Evolutionary conservation across 2,113 vertebrate species (phyloP), one percentile per base, ranked within the genome.

Genomic region (Puntigrus tetrazona): DNA sequence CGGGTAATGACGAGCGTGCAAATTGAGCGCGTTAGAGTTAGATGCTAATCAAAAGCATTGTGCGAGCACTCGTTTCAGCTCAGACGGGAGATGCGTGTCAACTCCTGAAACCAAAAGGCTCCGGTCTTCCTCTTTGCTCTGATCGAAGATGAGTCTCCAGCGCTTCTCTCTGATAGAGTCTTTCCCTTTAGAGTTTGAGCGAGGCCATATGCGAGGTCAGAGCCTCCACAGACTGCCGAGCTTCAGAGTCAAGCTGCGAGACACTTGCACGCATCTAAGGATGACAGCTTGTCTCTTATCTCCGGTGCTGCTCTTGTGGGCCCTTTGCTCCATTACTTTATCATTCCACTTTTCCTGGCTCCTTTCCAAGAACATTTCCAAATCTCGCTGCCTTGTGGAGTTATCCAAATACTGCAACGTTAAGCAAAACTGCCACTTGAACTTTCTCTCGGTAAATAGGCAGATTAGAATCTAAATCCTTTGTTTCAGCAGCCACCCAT

Each of bases 221-320:
- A 70, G 45, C 81, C 86, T 81, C 81, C 36, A 47, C 63, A 88
- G 86, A 89, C 90, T 88, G 91, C 89, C 91, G 87, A 81, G 67
- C 43, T 47, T 81, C 52, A 85, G 81, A 87, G 89, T 79, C 41
- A 47, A 75, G 81, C 82, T 50, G 63, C 25, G 55, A 86, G 75
- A 61, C 84, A 74, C 86, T 85, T 77, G 47, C 27, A 5, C 38
- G 72, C 77, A 63, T 74, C 76, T 81, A 77, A 86, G 81, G 88
- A 75, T 83, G 43, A 91, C 86, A 88, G 81, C 84, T 86, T 77
- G 79, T 86, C 89, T 89, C 86, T 92, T 90, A 89, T 89, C 78
- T 76, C 73, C 47, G 13, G 86, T 84, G 87, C 82, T 63, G 69
- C 34, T 83, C 73, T 81, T 47, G 78, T 69, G 78, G 61, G 25